Conservation (phyloP, 1,140 invertebrate genomes). For the Goniozus legneri region DNA sequence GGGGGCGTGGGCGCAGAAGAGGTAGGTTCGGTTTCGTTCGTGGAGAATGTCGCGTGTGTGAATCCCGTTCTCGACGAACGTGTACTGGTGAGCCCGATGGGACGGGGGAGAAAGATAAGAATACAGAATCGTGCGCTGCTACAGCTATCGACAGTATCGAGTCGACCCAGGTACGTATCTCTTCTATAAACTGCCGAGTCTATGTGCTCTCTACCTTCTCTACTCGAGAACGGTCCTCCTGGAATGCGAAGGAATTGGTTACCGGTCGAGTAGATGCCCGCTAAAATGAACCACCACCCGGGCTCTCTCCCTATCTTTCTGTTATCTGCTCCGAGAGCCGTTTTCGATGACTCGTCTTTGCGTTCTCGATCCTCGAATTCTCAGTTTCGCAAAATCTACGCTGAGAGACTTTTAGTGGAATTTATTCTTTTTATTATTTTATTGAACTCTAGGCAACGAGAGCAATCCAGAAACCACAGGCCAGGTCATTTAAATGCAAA, state of each 20-base stretch:
- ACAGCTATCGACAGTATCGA: slow-evolving; percentile 8
- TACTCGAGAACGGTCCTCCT: not conserved
- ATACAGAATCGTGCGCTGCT: slow-evolving; percentile 8
- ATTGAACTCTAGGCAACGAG: too few species aligned
- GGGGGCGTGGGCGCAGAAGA: slow-evolving; percentile 12
- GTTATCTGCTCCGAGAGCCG: too few species aligned
- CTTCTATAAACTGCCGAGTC: slow-evolving; percentile 5
- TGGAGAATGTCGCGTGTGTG: slow-evolving; percentile 9
- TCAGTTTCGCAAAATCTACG: too few species aligned
- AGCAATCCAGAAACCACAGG: too few species aligned
- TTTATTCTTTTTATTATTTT: too few species aligned
- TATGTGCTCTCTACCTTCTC: slow-evolving; percentile 2
- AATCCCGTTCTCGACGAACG: too few species aligned
- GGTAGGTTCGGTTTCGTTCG: slow-evolving; percentile 2
- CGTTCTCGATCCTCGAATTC: too few species aligned
- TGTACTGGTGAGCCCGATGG: slow-evolving; percentile 3
- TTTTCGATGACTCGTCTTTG: too few species aligned
- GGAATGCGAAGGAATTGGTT: not conserved
- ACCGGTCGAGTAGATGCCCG: not conserved
- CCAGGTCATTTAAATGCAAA: too few species aligned
- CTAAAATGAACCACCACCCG: too few species aligned
- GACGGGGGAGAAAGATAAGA: not conserved
- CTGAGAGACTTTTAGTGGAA: too few species aligned
- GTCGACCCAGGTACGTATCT: slow-evolving; percentile 14
- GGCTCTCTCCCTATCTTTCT: too few species aligned